phyloP scores from a whole-genome alignment of 2,113 vertebrate genomes.

The Tichodroma muraria region DNA sequence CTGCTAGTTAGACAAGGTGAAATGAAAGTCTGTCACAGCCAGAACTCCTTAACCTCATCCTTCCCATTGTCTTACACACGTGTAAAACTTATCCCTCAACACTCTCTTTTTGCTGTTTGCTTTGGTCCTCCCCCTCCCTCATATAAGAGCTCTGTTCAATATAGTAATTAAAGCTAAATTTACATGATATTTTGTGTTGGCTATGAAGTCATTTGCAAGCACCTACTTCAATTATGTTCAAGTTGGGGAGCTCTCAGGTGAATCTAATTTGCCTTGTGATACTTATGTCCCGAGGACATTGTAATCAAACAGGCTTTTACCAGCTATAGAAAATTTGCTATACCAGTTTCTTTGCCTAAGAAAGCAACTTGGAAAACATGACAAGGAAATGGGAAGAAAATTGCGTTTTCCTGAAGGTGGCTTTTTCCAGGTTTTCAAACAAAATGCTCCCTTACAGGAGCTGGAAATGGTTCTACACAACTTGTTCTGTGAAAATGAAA shows the following conservation, averaged over 20 bases:
- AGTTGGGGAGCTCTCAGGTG: neutral
- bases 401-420: neutral
- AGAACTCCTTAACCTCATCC: neutral
- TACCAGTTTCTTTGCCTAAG: neutral
- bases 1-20: neutral
- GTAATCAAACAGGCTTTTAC: neutral
- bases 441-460: neutral
- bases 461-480: neutral
- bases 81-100: neutral
- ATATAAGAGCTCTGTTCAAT: neutral
- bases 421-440: neutral
- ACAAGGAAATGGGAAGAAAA: neutral
- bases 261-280: neutral
- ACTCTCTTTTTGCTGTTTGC: neutral
- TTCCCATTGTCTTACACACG: neutral
- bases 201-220: neutral
- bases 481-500: neutral
- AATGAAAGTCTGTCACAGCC: neutral
- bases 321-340: neutral
- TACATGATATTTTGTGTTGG: neutral
- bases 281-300: neutral
- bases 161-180: neutral
- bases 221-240: neutral
- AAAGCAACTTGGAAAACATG: neutral
- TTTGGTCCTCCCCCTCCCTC: neutral